Evolutionary conservation across 2,113 vertebrate genomes (phyloP), one percentile per base, ranked within the genome.

Genomic region (Uropsilus gracilis): DNA sequence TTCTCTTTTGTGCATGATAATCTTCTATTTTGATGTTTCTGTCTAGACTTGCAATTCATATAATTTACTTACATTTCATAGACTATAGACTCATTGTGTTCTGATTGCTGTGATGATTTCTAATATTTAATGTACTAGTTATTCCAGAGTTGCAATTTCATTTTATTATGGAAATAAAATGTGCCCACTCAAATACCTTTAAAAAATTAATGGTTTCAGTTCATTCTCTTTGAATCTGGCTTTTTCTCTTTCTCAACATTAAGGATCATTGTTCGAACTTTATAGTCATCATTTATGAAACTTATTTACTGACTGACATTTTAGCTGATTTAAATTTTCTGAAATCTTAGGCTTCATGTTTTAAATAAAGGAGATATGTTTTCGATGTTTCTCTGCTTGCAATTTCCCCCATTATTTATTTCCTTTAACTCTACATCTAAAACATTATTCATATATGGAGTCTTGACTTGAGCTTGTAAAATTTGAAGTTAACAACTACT

Each of bases 161-260:
- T 93, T 97, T 96, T 96, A 94, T 95, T 93, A 87, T 64, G n/a
- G 77, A 94, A 90, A 95, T 96, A 95, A 96, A 93, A 91, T 71
- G 78, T 81, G 6, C 59, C 50, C 66, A 91, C 93, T 89, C 48
- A 95, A 87, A 84, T 53, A 72, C 30, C 71, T 95, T 86, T 44
- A 66, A 96, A 95, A 90, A 93, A 81, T 77, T 89, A 97, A 94
- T 81, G 37, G 69, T 71, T 84, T 93, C 75, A 44, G 46, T 71
- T 92, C 89, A 61, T 34, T 75, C 22, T 34, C 24, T 53, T 88
- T 92, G 39, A 75, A 0, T 53, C 11, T 80, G 2, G 53, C 68
- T 44, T 75, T 95, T 71, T 55, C 44, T 71, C 17, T 1, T 17
- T 80, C 37, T 92, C 48, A 68, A 37, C 26, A 86, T 71, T 7